Evolutionary conservation across 2,797 vertebrate species (phyloP).

Genomic region (Falco berigora): DNA sequence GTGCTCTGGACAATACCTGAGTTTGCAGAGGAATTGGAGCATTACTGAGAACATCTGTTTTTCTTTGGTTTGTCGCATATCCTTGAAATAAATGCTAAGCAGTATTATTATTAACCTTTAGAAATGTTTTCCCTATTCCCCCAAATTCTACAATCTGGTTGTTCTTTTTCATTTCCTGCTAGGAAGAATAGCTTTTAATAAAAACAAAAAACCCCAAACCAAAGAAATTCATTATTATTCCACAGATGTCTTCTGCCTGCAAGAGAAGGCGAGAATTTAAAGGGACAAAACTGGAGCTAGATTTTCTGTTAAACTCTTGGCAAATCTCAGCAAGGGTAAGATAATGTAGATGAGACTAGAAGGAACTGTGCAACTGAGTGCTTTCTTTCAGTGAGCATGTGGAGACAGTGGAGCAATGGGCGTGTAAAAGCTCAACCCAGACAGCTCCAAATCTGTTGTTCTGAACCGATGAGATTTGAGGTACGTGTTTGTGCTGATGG

Average conservation of each 20-base stretch:
- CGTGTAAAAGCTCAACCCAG: neutral
- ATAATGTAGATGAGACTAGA: neutral
- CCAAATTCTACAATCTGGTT: slow-evolving; percentile 42
- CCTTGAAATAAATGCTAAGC: slow-evolving; percentile 44
- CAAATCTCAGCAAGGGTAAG: neutral
- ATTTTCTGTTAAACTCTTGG: neutral
- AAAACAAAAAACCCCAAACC: slow-evolving; percentile 57
- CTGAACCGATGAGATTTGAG: neutral
- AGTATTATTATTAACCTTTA: slow-evolving; percentile 46
- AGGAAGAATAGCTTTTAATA: slow-evolving; percentile 61
- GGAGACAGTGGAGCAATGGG: neutral
- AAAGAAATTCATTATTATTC: slow-evolving; percentile 63
- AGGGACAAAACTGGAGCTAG: slow-evolving; percentile 26
- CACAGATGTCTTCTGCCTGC: slow-evolving; percentile 44
- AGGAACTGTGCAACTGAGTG: neutral
- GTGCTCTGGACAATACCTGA: neutral
- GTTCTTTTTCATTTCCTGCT: slow-evolving; percentile 66
- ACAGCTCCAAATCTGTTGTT: neutral
- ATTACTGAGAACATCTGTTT: neutral
- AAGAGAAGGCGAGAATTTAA: slow-evolving; percentile 39
- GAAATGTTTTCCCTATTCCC: slow-evolving; percentile 38
- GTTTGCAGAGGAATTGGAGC: neutral
- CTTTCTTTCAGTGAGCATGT: neutral
- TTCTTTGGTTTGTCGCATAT: slow-evolving; percentile 23
- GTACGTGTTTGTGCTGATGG: neutral